phyloP scores from a whole-genome alignment of 2,797 vertebrate species.

The Melanotaenia nigrans region DNA sequence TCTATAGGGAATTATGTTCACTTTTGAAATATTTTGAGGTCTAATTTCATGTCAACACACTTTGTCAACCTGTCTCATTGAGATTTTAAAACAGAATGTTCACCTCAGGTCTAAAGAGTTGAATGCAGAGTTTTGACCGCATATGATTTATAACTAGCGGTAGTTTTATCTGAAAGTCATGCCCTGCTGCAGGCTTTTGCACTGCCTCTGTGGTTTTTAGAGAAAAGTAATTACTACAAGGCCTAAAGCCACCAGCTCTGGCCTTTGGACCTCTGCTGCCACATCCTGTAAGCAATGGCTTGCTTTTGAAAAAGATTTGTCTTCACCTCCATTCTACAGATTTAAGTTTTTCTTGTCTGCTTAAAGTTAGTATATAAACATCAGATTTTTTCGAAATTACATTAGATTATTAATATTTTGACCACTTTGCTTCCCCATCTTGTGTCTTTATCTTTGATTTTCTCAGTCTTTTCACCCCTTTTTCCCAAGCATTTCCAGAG shows the following conservation, averaged over 20 bases:
- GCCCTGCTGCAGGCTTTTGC: slow-evolving; percentile 25
- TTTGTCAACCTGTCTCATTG: slow-evolving; percentile 29
- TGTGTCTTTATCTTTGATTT: slow-evolving; percentile 19
- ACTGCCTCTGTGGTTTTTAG: slow-evolving; percentile 48
- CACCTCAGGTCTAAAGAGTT: slow-evolving; percentile 28
- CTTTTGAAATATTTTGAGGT: slow-evolving; percentile 14
- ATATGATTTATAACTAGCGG: slow-evolving; percentile 41
- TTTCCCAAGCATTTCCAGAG: slow-evolving; percentile 43
- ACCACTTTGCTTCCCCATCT: background rate
- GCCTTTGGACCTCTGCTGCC: slow-evolving; percentile 49
- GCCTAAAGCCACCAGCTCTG: slow-evolving; percentile 65
- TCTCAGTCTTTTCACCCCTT: background rate
- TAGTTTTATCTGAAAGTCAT: slow-evolving; percentile 43
- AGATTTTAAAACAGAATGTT: slow-evolving; percentile 7
- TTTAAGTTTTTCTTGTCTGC: slow-evolving; percentile 6
- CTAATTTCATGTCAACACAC: slow-evolving; percentile 30
- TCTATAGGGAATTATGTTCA: slow-evolving; percentile 17
- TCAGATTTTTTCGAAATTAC: background rate
- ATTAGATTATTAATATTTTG: slow-evolving; percentile 2
- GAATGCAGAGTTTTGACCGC: slow-evolving; percentile 40
- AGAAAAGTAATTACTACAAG: slow-evolving; percentile 62
- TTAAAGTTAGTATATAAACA: background rate
- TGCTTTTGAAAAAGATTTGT: slow-evolving; percentile 24
- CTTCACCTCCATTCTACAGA: background rate
- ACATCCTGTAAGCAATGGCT: slow-evolving; percentile 55